phyloP scores from a whole-genome alignment of 2,797 vertebrate genomes.

The Molossus molossus region DNA sequence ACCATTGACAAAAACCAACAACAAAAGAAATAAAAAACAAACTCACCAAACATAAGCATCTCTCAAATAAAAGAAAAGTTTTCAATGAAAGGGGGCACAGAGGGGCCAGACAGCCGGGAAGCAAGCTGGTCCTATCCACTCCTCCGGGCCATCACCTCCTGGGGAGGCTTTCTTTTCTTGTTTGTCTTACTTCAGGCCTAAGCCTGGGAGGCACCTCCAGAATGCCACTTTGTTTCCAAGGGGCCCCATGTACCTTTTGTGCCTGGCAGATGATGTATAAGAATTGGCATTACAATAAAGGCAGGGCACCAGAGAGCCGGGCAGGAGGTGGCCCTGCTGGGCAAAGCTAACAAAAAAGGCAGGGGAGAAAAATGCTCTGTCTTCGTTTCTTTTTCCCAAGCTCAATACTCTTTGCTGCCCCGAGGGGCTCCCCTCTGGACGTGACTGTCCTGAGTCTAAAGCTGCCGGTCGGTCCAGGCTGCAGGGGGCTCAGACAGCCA shows the following conservation, averaged over 20 bases:
- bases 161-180: neutral
- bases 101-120: neutral
- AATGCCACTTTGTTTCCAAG: neutral
- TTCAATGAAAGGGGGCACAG: neutral
- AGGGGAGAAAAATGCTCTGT: neutral
- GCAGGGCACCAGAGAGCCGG: neutral
- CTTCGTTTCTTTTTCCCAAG: neutral
- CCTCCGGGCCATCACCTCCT: neutral
- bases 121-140: neutral
- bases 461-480: neutral
- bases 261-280: slow-evolving; percentile 57
- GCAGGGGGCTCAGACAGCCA: neutral
- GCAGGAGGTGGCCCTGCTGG: slow-evolving; percentile 6
- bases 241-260: slow-evolving; percentile 34
- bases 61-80: neutral
- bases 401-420: neutral
- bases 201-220: neutral
- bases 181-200: slow-evolving; percentile 40
- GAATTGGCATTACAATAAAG: slow-evolving; percentile 48
- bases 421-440: neutral
- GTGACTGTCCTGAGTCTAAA: neutral
- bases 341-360: neutral
- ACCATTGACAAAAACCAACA: neutral
- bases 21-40: neutral
- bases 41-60: neutral